phyloP scores from a whole-genome alignment of 2,888 invertebrate genomes.

The Osmoderma eremita region DNA sequence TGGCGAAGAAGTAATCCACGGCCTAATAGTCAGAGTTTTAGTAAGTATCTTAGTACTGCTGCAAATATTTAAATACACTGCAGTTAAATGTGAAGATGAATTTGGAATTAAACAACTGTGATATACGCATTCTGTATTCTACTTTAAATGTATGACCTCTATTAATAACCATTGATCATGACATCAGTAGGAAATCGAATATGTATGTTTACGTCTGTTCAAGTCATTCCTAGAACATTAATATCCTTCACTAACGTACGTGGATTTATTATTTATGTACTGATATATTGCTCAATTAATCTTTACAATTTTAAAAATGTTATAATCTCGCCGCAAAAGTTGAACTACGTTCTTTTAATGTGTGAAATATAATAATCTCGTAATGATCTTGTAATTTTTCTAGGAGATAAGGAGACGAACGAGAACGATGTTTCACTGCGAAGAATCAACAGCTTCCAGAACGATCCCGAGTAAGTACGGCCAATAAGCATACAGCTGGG shows the following conservation, averaged over 20 bases:
- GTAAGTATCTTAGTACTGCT: conserved; percentile 50
- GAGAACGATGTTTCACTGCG: conserved; percentile 77
- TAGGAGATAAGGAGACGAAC: conserved; percentile 67
- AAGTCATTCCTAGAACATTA: neutral
- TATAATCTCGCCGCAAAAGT: neutral
- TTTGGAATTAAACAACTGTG: too few relatives aligned
- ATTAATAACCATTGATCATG: too few relatives aligned
- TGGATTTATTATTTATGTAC: neutral
- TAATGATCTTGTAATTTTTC: conserved; percentile 61
- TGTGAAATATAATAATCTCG: neutral
- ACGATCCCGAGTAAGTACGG: conserved; percentile 84
- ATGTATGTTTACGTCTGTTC: neutral
- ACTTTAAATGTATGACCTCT: too few relatives aligned
- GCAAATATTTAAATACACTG: too few relatives aligned
- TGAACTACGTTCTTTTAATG: neutral
- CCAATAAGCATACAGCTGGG: conserved; percentile 31
- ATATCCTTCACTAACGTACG: too few relatives aligned
- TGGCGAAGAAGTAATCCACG: conserved; percentile 71
- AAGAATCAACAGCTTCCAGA: conserved; percentile 88
- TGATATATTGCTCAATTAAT: neutral
- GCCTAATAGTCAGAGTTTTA: conserved; percentile 57
- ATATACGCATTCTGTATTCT: too few relatives aligned
- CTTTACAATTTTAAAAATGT: neutral
- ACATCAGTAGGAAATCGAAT: neutral
- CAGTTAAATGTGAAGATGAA: too few relatives aligned